phyloP scores from a whole-genome alignment of 2,888 invertebrate species.

The Melieria omissa region DNA sequence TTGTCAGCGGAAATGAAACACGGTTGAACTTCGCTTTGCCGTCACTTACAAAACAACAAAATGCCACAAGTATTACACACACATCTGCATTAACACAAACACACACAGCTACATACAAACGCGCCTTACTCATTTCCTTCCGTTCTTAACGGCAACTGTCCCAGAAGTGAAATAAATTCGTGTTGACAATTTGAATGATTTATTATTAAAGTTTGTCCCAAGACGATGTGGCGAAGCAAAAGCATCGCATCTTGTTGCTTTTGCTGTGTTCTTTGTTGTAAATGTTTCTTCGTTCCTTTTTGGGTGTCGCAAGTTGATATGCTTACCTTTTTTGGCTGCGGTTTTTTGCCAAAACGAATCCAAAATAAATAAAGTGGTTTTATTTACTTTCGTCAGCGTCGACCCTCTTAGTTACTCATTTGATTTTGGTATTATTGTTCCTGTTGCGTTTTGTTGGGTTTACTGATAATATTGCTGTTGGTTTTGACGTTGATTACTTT shows the following conservation, averaged over 20 bases:
- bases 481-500: no score
- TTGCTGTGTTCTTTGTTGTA: not conserved
- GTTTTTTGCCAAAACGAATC: no score
- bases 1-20: conserved; percentile 14
- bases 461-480: no score
- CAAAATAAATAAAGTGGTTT: no score
- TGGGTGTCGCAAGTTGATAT: no score
- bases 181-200: conserved; percentile 58
- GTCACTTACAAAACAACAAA: not conserved
- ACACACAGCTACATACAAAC: conserved; percentile 6
- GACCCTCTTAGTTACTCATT: no score
- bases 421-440: no score
- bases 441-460: no score
- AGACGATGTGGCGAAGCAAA: not conserved
- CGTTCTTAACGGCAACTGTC: not conserved
- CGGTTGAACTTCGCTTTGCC: not conserved
- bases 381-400: no score
- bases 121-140: not conserved
- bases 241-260: not conserved
- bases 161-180: conserved; percentile 49
- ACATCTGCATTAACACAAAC: not conserved
- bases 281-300: no score
- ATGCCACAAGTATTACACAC: not conserved
- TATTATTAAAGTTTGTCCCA: conserved; percentile 40
- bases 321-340: no score